Evolutionary conservation across 2,888 invertebrate species (phyloP).

Genomic region (Caenorhabditis macrosperma): DNA sequence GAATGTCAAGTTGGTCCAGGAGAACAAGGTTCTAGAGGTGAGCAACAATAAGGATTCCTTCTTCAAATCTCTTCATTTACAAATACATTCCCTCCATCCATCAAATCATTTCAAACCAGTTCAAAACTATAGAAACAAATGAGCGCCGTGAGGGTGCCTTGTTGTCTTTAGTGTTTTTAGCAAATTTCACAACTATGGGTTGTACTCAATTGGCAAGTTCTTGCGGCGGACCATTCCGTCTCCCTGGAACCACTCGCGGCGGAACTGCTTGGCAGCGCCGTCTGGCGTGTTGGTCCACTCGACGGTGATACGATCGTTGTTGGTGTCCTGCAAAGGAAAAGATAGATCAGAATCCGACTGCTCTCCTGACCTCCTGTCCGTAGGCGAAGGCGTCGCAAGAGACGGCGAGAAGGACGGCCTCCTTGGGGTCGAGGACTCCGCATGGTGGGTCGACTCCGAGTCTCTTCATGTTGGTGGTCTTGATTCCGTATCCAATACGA

Average conservation of each 20-base stretch:
- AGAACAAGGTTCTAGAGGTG: slow-evolving; percentile 78
- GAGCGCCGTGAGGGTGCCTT: no score
- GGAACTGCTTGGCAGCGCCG: slow-evolving; percentile 3
- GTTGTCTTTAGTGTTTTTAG: no score
- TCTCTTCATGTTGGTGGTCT: neutral
- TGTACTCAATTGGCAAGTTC: neutral
- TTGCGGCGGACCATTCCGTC: slow-evolving; percentile 1
- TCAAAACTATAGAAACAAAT: no score
- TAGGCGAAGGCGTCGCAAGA: slow-evolving; percentile 75
- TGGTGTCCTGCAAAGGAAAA: slow-evolving; percentile 64
- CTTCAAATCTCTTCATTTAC: neutral
- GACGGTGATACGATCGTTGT: slow-evolving; percentile 72
- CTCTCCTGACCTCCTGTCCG: no score
- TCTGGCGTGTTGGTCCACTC: slow-evolving; percentile 1
- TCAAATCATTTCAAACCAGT: no score
- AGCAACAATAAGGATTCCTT: slow-evolving; percentile 2
- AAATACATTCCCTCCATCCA: no score
- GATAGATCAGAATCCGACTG: no score
- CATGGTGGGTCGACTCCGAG: slow-evolving; percentile 74
- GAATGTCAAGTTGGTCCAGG: slow-evolving; percentile 86
- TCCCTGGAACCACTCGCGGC: slow-evolving; percentile 7
- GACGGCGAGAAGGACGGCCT: slow-evolving; percentile 73
- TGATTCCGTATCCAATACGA: no score
- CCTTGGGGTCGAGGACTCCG: slow-evolving; percentile 78
- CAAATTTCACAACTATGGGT: neutral